Percentiles rank a stretch among this genome's conserved stretches.
Evolutionary conservation across 37 sponge, comb jelly and placozoan genomes (phyloP).

Genomic region (Spongilla lacustris): DNA sequence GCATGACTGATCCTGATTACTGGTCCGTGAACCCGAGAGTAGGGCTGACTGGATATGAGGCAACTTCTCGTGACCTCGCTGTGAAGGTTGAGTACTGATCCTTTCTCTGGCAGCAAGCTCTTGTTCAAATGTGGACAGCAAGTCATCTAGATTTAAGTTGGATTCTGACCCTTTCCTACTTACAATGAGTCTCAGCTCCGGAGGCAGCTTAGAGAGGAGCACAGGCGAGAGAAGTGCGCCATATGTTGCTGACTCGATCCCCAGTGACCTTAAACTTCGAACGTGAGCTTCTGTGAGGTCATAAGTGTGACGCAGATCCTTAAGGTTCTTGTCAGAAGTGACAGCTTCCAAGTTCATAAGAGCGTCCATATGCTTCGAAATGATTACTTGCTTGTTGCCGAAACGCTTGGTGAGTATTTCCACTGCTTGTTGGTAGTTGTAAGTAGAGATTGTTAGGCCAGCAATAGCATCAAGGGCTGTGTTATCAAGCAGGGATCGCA

Average conservation of each 20-base stretch:
- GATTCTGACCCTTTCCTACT: not conserved
- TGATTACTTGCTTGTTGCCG: slow-evolving; percentile 15
- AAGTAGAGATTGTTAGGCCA: not conserved
- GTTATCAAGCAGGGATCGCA: slow-evolving; percentile 5
- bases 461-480: not conserved
- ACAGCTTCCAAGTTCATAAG: slow-evolving; percentile 4
- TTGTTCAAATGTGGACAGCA: slow-evolving; percentile 25
- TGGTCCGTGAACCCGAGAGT: slow-evolving; percentile 9
- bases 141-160: not conserved
- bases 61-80: not conserved
- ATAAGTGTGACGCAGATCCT: not conserved
- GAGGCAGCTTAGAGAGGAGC: slow-evolving; percentile 21
- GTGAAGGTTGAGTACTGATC: not conserved
- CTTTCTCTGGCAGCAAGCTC: slow-evolving; percentile 31
- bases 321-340: not conserved
- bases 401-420: not conserved
- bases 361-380: not conserved
- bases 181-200: not conserved
- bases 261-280: slow-evolving; percentile 2
- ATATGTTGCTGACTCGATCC: not conserved
- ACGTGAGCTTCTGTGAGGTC: not conserved
- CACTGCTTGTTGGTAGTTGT: slow-evolving; percentile 6
- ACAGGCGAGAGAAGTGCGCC: not conserved
- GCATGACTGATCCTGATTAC: not conserved
- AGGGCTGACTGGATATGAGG: slow-evolving; percentile 14